Base-by-base conservation (phyloP, 2,888 invertebrate species). In the Drosophila villosipedis region DNA sequence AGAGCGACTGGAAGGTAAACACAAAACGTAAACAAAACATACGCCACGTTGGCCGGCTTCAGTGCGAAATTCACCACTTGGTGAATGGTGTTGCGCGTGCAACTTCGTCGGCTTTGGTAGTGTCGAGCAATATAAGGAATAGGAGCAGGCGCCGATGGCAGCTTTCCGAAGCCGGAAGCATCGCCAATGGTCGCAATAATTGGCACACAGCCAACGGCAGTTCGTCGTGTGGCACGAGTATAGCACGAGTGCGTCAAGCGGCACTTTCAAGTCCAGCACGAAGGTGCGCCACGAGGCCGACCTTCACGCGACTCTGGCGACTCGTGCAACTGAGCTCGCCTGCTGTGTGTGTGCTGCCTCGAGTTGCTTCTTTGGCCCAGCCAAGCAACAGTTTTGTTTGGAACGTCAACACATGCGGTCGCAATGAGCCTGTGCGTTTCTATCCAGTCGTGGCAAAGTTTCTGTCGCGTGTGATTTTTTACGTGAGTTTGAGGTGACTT, bases 361-460 rank as follows among this genome's bases (percentile, higher is more conserved):
- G 39, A 61, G 28, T 58, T 43, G 61, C 49, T 58, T 43, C 43
- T 16, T 62, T 28, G 28, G 49, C 58, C 53, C 54, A 50, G 39
- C 65, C 65, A 73, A 76, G 84, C 84, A 84, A 84, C 86, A 86
- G 86, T 86, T 86, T 83, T 85, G 83, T 84, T 90, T 77, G 78
- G 81, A 86, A 77, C 89, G 85, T 88, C 77, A 88, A 86, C 90
- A 84, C 79, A 83, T 77, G 71, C 83, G 83, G 89, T 86, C 74
- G 75, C 76, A 75, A 79, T 79, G 76, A 58, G 63, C 58, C 75
- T 59, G 58, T 30, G 57, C 62, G 76, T 41, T 43, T 19, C 52
- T n/a, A 22, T 61, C 37, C 31, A 53, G 28, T 47, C 64, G 67
- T 55, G 65, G 70, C 54, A 33, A 63, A 55, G 62, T 61, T 67